Percentiles rank a stretch among this genome's conserved stretches.
Conservation (phyloP, 2,113 vertebrate genomes). For the Ceyx margarethae region DNA sequence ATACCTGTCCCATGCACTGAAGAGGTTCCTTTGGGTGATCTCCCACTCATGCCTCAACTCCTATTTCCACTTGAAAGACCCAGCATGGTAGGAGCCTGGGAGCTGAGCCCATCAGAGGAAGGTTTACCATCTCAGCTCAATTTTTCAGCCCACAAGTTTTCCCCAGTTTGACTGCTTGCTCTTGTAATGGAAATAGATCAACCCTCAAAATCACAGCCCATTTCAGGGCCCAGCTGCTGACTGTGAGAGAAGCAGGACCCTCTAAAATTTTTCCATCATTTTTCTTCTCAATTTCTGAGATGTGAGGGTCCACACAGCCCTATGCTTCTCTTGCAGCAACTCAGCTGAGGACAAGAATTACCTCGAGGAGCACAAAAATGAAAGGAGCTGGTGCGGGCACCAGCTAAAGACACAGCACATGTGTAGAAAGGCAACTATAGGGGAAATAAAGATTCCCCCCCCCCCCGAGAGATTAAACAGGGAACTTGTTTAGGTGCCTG, state of each 20-base stretch:
- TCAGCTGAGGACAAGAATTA: background rate
- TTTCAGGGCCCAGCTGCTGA: background rate
- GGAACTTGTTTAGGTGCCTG: background rate
- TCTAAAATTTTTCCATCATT: background rate
- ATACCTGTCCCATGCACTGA: background rate
- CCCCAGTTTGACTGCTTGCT: background rate
- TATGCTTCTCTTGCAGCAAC: background rate
- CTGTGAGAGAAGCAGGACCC: background rate
- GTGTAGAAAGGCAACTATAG: background rate
- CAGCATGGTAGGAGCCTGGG: rapidly evolving
- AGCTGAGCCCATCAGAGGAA: background rate
- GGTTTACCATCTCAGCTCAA: background rate
- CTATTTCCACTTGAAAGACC: background rate
- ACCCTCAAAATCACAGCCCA: background rate
- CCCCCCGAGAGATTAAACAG: background rate
- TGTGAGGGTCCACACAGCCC: background rate
- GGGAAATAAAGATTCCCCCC: background rate
- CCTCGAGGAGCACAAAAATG: background rate
- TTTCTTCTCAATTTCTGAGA: background rate
- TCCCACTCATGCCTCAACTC: background rate
- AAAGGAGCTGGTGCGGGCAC: background rate
- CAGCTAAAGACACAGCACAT: background rate
- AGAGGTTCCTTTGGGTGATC: background rate
- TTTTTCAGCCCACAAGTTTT: background rate
- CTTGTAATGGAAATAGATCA: background rate